Conservation (phyloP, 1,140 invertebrate species). For the Microplitis mediator region DNA sequence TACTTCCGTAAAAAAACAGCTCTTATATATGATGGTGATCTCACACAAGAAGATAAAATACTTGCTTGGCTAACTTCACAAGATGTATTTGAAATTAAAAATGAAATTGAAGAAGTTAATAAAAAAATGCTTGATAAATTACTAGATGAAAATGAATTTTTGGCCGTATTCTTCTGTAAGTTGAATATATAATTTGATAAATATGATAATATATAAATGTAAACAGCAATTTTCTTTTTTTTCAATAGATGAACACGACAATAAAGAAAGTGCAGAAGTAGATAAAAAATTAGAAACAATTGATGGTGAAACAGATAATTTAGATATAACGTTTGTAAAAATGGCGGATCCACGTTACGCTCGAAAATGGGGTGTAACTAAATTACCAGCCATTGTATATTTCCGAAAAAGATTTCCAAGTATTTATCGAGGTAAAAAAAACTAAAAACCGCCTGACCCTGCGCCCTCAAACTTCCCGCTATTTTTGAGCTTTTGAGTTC, state of each 20-base stretch:
- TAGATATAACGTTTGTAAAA: slow-evolving; percentile 95
- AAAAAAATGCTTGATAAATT: slow-evolving; percentile 94
- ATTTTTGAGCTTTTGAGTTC: no score
- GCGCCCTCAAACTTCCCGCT: no score
- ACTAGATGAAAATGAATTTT: slow-evolving; percentile 91
- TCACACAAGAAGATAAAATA: slow-evolving; percentile 84
- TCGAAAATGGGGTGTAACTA: slow-evolving; percentile 93
- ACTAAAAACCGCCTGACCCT: no score
- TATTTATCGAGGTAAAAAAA: slow-evolving; percentile 83
- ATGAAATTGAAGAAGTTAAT: slow-evolving; percentile 96
- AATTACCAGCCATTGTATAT: slow-evolving; percentile 89
- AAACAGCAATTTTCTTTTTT: slow-evolving; percentile 31
- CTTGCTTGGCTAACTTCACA: slow-evolving; percentile 90
- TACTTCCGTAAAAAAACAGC: slow-evolving; percentile 90
- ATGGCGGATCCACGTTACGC: slow-evolving; percentile 91
- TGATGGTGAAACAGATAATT: slow-evolving; percentile 90
- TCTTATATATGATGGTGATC: slow-evolving; percentile 88
- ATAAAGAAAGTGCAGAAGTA: slow-evolving; percentile 78
- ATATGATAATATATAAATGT: neutral
- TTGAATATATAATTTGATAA: slow-evolving; percentile 34
- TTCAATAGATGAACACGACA: slow-evolving; percentile 75
- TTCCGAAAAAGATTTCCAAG: slow-evolving; percentile 93
- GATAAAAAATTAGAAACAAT: slow-evolving; percentile 88
- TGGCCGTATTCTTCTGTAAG: slow-evolving; percentile 96
- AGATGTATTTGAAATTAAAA: slow-evolving; percentile 94